Evolutionary conservation across 2,888 invertebrate genomes (phyloP), one percentile per base, ranked within the genome.

Genomic region (Stenichneumon culpator): DNA sequence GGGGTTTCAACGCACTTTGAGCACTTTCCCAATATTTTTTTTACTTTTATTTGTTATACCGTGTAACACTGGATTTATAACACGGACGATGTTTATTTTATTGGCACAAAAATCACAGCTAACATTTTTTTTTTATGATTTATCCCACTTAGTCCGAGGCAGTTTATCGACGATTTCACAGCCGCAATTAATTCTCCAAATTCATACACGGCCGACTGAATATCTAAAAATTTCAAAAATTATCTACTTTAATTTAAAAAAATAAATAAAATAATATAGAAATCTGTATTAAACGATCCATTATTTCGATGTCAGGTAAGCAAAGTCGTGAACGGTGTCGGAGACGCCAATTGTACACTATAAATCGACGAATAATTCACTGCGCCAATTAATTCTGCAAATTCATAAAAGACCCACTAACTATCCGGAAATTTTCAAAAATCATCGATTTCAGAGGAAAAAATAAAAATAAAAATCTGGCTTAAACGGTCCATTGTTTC

Each of bases 21-120:
- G 54, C 69, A 25, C 52, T 50, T 1, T 11, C 52, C 32, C 3
- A 25, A 69, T 28, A n/a, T 50, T 69, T 6, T 4, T 3, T 16
- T n/a, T 50, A 52, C 52, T 50, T 70, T 57, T 22, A 25, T 28
- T 16, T n/a, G 3, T 14, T 16, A 14, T 44, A 47, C 6, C 14
- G n/a, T n/a, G 3, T 14, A 68, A 44, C 68, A 68, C 52, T 50
- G 32, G 22, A 52, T 69, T 69, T 52, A 44, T 44, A 57, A 25
- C 0, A 14, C 25, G 19, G 9, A 54, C 22, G 22, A 22, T 6
- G 9, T 22, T 54, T 68, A n/a, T 68, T 28, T 22, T 39, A 28
- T 68, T 47, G 5, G 11, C 22, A 44, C 44, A 44, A 14, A 57
- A 57, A 57, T 22, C 22, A 25, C 57, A 14, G 1, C 57, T 2